phyloP scores from a whole-genome alignment of 2,888 invertebrate species.

The Eledona agricola region DNA sequence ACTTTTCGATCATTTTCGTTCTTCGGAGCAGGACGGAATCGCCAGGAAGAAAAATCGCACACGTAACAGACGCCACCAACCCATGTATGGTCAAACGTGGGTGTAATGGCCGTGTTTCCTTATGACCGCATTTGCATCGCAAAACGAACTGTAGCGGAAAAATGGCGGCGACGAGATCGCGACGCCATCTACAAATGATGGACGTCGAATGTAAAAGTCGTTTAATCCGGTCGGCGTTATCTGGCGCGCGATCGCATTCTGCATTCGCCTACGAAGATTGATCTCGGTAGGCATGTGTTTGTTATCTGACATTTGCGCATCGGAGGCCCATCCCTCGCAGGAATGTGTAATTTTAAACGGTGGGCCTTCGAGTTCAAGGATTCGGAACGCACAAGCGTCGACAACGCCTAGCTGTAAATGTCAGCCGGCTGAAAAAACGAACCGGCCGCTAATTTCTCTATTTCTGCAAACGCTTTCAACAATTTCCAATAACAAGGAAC shows the following conservation, averaged over 20 bases:
- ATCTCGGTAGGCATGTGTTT: slow-evolving; percentile 45
- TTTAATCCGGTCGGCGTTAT: slow-evolving; percentile 42
- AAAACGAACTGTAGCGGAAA: slow-evolving; percentile 48
- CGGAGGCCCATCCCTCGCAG: slow-evolving; percentile 42
- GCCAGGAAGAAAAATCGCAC: slow-evolving; percentile 49
- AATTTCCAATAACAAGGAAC: neutral
- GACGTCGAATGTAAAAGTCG: slow-evolving; percentile 46
- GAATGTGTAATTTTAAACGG: slow-evolving; percentile 32
- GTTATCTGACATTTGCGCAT: slow-evolving; percentile 47
- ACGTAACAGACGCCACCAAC: slow-evolving; percentile 46
- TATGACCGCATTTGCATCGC: slow-evolving; percentile 56
- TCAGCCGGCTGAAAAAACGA: slow-evolving; percentile 10
- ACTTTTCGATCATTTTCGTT: too few species aligned
- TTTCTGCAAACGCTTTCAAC: neutral
- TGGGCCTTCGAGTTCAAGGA: slow-evolving; percentile 33
- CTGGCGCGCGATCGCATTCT: slow-evolving; percentile 46
- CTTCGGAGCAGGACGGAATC: too few species aligned
- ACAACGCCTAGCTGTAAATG: slow-evolving; percentile 24
- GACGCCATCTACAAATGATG: slow-evolving; percentile 31
- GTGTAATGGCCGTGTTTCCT: slow-evolving; percentile 55
- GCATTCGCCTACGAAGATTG: slow-evolving; percentile 51
- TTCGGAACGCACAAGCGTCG: slow-evolving; percentile 5
- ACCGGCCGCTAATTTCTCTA: too few species aligned
- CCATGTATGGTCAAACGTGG: slow-evolving; percentile 52
- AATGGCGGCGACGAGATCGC: too few species aligned